A percentile compares a stretch with the other conserved stretches of the same genome.
phyloP scores from a whole-genome alignment of 2,797 vertebrate species.

The Percopsis omiscomaycus region DNA sequence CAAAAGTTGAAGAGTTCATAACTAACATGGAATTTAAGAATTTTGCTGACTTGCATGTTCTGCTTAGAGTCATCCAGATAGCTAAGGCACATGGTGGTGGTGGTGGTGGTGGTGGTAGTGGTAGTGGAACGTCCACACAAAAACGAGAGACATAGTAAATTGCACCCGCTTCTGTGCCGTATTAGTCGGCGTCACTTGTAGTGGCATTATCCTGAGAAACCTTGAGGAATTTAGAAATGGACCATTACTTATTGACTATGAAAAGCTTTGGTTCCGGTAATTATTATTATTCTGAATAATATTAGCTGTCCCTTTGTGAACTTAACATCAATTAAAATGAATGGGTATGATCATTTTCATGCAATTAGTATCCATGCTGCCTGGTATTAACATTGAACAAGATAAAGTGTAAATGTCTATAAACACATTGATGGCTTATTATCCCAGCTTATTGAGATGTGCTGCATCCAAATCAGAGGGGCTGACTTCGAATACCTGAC shows the following conservation, averaged over 20 bases:
- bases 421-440: background rate
- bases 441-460: background rate
- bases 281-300: background rate
- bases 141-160: background rate
- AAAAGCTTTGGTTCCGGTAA: constrained; percentile 17
- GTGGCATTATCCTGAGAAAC: constrained; percentile 22
- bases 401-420: background rate
- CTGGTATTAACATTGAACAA: background rate
- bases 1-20: background rate
- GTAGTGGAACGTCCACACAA: background rate
- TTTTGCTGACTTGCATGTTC: background rate
- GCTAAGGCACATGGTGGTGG: constrained; percentile 58
- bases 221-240: background rate
- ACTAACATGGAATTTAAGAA: background rate
- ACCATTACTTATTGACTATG: background rate
- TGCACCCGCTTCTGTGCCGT: background rate
- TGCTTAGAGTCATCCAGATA: background rate
- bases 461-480: background rate
- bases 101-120: no score
- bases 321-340: background rate
- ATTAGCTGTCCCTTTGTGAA: background rate
- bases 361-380: background rate
- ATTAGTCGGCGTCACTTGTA: constrained; percentile 5
- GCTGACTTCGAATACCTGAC: background rate
- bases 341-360: background rate